Conservation (phyloP, 2,797 vertebrate species). For the Numenius phaeopus region DNA sequence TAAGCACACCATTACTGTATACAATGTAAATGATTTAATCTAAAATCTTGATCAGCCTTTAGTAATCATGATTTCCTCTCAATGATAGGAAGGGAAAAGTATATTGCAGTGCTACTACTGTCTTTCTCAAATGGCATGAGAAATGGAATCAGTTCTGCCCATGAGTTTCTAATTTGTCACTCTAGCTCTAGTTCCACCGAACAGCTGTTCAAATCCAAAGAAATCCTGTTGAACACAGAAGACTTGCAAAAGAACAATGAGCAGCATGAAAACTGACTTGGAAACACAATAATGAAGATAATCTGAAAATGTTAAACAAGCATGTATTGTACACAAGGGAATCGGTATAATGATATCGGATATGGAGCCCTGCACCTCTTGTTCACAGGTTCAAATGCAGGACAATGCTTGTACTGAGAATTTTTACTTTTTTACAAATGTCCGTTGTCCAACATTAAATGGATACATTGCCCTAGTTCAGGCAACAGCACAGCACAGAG, state of each 20-base stretch:
- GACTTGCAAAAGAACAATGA: background rate
- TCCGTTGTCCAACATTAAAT: background rate
- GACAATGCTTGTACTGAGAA: background rate
- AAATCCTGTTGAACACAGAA: background rate
- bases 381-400: background rate
- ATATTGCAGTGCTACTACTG: background rate
- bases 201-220: conserved; percentile 26
- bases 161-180: conserved; percentile 53
- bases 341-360: background rate
- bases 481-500: background rate
- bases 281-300: background rate
- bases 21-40: background rate
- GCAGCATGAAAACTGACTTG: background rate
- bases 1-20: background rate
- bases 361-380: background rate
- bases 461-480: background rate
- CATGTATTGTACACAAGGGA: background rate
- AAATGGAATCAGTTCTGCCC: conserved; percentile 47
- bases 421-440: background rate
- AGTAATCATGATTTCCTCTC: background rate
- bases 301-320: background rate
- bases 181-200: conserved; percentile 26
- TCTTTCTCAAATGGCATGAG: background rate
- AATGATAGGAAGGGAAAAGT: background rate
- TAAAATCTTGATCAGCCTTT: background rate